A percentile compares a stretch with the other conserved stretches of the same genome.
phyloP scores from a whole-genome alignment of 2,888 invertebrate genomes.

The Rhamnusium bicolor region DNA sequence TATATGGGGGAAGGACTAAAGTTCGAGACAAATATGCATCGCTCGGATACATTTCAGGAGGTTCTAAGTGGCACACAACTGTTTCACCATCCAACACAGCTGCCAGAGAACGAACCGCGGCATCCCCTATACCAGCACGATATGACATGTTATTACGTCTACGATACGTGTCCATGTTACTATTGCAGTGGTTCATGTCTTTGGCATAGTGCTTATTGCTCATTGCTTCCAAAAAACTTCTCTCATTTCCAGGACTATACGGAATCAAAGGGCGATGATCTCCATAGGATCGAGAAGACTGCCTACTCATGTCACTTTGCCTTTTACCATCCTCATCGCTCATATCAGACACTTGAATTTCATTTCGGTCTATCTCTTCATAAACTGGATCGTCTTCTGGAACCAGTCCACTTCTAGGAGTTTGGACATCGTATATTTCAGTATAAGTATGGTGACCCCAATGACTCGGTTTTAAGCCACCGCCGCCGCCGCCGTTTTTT shows the following conservation, averaged over 20 bases:
- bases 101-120: conserved; percentile 77
- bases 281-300: conserved; percentile 84
- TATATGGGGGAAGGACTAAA: conserved; percentile 76
- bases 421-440: conserved; percentile 77
- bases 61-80: conserved; percentile 89
- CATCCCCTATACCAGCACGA: conserved; percentile 71
- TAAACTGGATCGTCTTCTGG: conserved; percentile 86
- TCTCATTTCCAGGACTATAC: conserved; percentile 80
- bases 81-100: conserved; percentile 90
- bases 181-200: conserved; percentile 69
- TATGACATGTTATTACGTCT: conserved; percentile 63
- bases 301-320: conserved; percentile 81
- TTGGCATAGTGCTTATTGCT: conserved; percentile 59
- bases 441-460: conserved; percentile 82
- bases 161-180: conserved; percentile 74
- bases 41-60: conserved; percentile 73
- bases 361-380: conserved; percentile 84
- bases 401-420: conserved; percentile 72
- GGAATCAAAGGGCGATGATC: conserved; percentile 88
- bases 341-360: conserved; percentile 83
- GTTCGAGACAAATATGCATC: conserved; percentile 73
- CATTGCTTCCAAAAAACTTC: conserved; percentile 69
- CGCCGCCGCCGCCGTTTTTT: conserved; percentile 66
- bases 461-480: conserved; percentile 64
- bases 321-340: conserved; percentile 85